phyloP scores from a whole-genome alignment of 2,797 vertebrate species.

The Malurus splendens region DNA sequence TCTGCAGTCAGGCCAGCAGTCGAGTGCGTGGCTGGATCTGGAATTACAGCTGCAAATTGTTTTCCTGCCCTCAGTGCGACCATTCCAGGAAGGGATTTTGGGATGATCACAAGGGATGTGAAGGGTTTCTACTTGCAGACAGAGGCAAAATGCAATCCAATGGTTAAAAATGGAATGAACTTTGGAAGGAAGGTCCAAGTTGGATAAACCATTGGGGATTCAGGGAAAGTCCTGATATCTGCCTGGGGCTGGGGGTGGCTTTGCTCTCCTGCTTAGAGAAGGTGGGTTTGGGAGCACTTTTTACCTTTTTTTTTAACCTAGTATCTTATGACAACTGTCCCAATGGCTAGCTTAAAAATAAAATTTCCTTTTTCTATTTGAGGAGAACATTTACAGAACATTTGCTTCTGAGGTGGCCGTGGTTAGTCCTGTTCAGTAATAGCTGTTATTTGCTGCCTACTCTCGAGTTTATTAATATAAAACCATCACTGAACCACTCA shows the following conservation, averaged over 20 bases:
- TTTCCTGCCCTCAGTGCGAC: background rate
- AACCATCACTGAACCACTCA: background rate
- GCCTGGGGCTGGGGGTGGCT: background rate
- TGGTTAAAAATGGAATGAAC: background rate
- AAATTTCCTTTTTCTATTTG: background rate
- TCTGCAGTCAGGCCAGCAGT: background rate
- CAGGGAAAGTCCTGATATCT: background rate
- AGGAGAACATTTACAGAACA: background rate
- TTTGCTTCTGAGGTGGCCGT: background rate
- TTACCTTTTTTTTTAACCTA: background rate
- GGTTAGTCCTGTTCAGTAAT: background rate
- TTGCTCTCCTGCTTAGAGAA: background rate
- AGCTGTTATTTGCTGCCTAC: background rate
- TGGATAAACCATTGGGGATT: background rate
- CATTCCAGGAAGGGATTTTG: background rate
- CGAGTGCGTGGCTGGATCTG: background rate
- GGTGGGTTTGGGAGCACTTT: rapidly evolving
- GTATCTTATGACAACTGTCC: background rate
- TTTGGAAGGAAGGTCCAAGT: background rate
- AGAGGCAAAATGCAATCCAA: background rate
- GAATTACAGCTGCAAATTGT: background rate
- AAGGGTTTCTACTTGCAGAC: background rate
- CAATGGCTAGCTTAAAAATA: background rate
- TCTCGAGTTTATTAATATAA: conserved; percentile 1
- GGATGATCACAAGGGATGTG: background rate